Evolutionary conservation across 1,140 invertebrate genomes (phyloP).

Genomic region (Littorina saxatilis): DNA sequence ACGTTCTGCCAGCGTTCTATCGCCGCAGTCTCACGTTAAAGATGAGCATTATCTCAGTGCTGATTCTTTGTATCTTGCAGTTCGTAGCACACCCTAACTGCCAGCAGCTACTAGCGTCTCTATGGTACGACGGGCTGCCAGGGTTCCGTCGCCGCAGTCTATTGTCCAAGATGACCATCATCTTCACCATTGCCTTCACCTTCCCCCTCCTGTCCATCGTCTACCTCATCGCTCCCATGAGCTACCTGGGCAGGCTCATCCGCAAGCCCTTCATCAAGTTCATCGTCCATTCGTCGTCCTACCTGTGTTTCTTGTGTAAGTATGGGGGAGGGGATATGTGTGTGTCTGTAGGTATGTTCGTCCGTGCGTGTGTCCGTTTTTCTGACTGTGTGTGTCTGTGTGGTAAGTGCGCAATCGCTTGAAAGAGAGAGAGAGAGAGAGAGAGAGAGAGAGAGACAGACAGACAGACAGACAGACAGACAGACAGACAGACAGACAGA

Average conservation of each 20-base stretch:
- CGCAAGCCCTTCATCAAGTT: constrained; percentile 99
- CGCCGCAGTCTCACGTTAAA: constrained; percentile 93
- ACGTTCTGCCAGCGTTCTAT: constrained; percentile 96
- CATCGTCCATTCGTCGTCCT: constrained; percentile 97
- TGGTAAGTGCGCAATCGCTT: too few species aligned
- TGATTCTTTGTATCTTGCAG: constrained; percentile 78
- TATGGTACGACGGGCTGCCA: constrained; percentile 98
- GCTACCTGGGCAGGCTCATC: constrained; percentile 92
- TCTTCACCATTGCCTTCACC: constrained; percentile 92
- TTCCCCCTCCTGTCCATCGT: constrained; percentile 96
- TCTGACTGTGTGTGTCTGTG: background rate
- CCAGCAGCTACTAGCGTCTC: constrained; percentile 96
- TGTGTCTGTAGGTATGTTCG: background rate
- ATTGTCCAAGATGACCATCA: constrained; percentile 90
- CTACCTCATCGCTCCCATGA: constrained; percentile 95
- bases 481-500: too few species aligned
- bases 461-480: too few species aligned
- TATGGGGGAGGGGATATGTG: too few species aligned
- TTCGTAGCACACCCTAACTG: constrained; percentile 99
- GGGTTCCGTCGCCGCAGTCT: constrained; percentile 97
- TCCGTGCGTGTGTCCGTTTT: background rate
- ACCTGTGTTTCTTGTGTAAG: constrained; percentile 98
- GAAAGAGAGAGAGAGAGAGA: too few species aligned
- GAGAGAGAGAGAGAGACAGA: too few species aligned
- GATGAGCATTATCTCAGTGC: constrained; percentile 87